phyloP scores from a whole-genome alignment of 2,113 vertebrate genomes.

The Baryphthengus martii region DNA sequence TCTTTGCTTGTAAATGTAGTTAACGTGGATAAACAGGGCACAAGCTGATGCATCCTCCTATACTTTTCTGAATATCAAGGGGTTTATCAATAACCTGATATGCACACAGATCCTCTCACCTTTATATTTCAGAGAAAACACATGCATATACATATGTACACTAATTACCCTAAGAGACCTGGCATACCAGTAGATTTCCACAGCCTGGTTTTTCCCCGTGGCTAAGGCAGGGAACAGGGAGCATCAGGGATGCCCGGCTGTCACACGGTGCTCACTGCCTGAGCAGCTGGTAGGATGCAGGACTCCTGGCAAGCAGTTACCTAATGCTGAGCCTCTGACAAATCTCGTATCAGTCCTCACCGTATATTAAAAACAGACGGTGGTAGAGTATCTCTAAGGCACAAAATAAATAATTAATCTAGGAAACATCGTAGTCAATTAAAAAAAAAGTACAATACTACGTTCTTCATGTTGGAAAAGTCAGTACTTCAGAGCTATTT shows the following conservation, averaged over 20 bases:
- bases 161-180: neutral
- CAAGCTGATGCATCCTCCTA: neutral
- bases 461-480: neutral
- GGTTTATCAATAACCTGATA: neutral
- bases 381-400: neutral
- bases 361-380: neutral
- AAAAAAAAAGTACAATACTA: neutral
- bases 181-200: neutral
- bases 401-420: neutral
- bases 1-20: neutral
- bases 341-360: neutral
- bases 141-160: neutral
- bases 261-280: neutral
- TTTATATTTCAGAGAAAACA: neutral
- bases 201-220: neutral
- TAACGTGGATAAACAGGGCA: neutral
- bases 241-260: neutral
- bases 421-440: neutral
- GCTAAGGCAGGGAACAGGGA: neutral
- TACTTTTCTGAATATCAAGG: neutral
- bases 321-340: neutral
- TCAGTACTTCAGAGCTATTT: neutral
- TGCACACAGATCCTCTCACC: neutral
- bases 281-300: neutral
- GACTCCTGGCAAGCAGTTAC: neutral